A percentile compares a stretch with the other conserved stretches of the same genome.
Evolutionary conservation across 23 tunicate species (phyloP).

Genomic region (Oikopleura albicans): DNA sequence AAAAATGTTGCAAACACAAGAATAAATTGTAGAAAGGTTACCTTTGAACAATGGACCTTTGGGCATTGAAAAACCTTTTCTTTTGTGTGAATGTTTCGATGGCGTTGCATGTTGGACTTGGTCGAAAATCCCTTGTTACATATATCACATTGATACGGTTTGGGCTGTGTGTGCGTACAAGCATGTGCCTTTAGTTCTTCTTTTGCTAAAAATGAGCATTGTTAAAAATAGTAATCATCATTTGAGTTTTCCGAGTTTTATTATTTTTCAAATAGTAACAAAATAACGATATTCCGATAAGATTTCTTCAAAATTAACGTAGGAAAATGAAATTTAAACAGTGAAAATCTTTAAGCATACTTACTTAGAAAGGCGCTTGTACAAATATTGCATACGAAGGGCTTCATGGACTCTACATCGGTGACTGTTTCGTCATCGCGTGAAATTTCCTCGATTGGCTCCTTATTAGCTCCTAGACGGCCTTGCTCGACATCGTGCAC

Average conservation of each 20-base stretch:
- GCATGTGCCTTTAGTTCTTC: background rate
- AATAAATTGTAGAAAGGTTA: no score
- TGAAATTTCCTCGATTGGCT: background rate
- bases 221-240: no score
- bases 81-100: slow-evolving; percentile 11
- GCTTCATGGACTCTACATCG: background rate
- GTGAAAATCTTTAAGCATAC: background rate
- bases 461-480: background rate
- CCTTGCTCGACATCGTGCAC: background rate
- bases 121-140: slow-evolving; percentile 5
- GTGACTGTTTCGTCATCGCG: background rate
- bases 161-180: background rate
- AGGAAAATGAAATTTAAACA: no score
- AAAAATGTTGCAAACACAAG: no score
- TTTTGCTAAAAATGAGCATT: background rate
- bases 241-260: background rate
- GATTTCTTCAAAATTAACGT: no score
- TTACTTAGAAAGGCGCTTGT: background rate
- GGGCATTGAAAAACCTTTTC: slow-evolving; percentile 15
- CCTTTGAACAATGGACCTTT: background rate
- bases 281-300: no score
- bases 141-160: background rate
- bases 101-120: slow-evolving; percentile 13
- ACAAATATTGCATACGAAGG: slow-evolving; percentile 2
- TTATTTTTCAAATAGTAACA: background rate